phyloP scores from a whole-genome alignment of 2,113 vertebrate genomes.

The Eleginops maclovinus region DNA sequence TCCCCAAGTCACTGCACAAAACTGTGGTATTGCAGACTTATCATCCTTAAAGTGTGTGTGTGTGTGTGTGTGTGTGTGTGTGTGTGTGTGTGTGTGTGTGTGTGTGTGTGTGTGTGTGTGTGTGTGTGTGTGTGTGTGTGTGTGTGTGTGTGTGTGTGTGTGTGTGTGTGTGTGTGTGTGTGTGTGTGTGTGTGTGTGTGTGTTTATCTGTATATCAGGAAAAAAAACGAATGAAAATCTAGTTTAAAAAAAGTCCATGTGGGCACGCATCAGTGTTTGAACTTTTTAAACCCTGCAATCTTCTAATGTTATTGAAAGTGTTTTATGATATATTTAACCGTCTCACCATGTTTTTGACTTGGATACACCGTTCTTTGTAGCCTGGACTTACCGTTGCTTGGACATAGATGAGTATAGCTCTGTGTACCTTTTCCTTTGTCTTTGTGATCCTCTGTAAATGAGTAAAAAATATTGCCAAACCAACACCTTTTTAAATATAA shows the following conservation, averaged over 20 bases:
- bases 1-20: constrained; percentile 25
- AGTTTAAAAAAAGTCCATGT: not conserved
- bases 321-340: constrained; percentile 31
- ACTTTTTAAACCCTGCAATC: not conserved
- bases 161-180: not conserved
- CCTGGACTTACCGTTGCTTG: not conserved
- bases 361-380: not conserved
- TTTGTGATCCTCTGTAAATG: constrained; percentile 53
- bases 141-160: not conserved
- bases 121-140: not conserved
- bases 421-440: constrained; percentile 29
- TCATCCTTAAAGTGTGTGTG: not conserved
- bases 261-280: constrained; percentile 7
- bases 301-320: not conserved
- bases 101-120: not conserved
- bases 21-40: constrained; percentile 7
- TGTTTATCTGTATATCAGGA: not conserved
- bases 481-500: constrained; percentile 56
- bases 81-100: not conserved
- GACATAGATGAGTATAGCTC: constrained; percentile 34
- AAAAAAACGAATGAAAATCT: not conserved
- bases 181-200: constrained; percentile 2
- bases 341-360: constrained; percentile 12
- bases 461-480: constrained; percentile 56
- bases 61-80: constrained; percentile 1